A percentile compares a stretch with the other conserved stretches of the same genome.
These are phyloP conservation scores for Gambelia wislizenii DNA, from an alignment of 2,797 vertebrate species.

Conservation along the genomic window DNA sequence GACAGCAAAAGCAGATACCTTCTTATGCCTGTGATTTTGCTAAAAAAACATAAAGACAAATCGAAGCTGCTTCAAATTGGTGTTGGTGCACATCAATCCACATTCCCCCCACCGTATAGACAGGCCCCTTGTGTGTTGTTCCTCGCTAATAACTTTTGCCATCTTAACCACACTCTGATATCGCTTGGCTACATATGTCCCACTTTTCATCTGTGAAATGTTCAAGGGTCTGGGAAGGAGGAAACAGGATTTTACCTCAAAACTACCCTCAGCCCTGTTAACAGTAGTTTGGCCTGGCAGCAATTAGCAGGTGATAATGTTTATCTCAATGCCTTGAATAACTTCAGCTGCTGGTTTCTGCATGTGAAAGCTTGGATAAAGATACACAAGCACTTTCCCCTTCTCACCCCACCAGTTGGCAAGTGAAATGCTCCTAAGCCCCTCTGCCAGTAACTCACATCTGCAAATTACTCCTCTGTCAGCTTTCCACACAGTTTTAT, in stretches of 20 bases:
- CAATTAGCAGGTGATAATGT: not conserved
- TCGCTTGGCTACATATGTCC: too few relatives aligned
- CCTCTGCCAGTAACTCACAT: slow-evolving; percentile 4
- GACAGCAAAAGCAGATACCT: too few relatives aligned
- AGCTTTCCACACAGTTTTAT: slow-evolving; percentile 26
- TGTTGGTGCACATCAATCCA: too few relatives aligned
- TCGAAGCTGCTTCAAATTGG: too few relatives aligned
- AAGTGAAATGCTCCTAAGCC: not conserved
- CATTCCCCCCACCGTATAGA: too few relatives aligned
- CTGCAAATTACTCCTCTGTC: slow-evolving; percentile 14
- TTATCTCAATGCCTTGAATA: not conserved
- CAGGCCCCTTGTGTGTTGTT: too few relatives aligned
- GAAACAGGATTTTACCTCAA: not conserved
- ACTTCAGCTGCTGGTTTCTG: not conserved
- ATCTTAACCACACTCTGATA: too few relatives aligned
- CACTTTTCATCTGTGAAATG: too few relatives aligned
- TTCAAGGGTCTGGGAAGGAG: not conserved
- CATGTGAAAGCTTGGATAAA: not conserved
- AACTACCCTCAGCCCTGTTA: not conserved
- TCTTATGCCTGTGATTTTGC: too few relatives aligned
- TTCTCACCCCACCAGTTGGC: not conserved
- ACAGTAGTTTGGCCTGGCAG: not conserved
- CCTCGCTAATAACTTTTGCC: too few relatives aligned
- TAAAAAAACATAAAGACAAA: too few relatives aligned
- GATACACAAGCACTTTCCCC: not conserved